Conservation (phyloP, 1,140 invertebrate species). For the Psix sp. region DNA sequence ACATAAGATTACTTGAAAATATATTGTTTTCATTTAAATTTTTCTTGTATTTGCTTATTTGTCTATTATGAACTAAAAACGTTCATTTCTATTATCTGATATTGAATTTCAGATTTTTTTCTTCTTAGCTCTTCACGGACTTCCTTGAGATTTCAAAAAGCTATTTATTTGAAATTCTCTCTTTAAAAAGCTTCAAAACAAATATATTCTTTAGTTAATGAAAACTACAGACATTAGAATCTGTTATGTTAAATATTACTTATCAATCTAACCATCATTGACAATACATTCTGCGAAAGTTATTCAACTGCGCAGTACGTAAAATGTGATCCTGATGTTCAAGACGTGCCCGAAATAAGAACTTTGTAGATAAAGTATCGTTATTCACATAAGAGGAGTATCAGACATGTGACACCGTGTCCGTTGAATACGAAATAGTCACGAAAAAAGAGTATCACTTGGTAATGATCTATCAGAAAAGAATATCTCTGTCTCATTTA, state of each 20-base stretch:
- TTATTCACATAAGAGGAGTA: conserved; percentile 51
- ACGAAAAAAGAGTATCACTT: conserved; percentile 8
- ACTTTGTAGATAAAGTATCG: conserved; percentile 50
- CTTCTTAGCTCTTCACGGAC: no score
- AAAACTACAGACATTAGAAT: not conserved
- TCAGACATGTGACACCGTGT: conserved; percentile 52
- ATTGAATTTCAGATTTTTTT: no score
- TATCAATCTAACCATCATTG: conserved; percentile 9
- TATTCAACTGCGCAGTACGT: conserved; percentile 51
- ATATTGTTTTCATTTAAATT: no score
- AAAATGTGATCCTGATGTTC: conserved; percentile 55
- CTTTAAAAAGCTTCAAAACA: no score
- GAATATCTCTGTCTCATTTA: conserved; percentile 36
- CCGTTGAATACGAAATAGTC: conserved; percentile 42
- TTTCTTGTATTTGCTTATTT: no score
- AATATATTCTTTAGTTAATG: no score
- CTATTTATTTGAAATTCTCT: no score
- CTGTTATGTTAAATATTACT: conserved; percentile 13
- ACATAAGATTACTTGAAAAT: no score
- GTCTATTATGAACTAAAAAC: no score
- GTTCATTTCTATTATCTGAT: no score
- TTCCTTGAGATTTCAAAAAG: no score
- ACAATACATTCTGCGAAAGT: conserved; percentile 34
- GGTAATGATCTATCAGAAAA: conserved; percentile 41
- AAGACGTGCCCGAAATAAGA: conserved; percentile 60